These are phyloP conservation scores for Chunga burmeisteri DNA, from an alignment of 2,113 vertebrate species.

Conservation along the genomic window DNA sequence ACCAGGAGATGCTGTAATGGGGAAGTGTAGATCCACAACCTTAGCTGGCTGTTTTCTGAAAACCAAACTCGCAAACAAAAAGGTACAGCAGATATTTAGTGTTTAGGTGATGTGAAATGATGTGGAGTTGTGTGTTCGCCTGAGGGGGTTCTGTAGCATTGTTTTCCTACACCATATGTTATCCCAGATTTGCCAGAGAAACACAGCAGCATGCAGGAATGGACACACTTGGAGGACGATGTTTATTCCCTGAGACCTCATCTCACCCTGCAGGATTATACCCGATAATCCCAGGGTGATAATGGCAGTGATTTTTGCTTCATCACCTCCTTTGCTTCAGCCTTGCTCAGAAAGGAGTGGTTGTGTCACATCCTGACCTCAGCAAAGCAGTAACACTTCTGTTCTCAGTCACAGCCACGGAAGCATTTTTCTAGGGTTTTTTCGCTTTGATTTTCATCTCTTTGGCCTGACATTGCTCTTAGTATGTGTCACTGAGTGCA, in stretches of 20 bases:
- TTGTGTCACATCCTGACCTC: neutral
- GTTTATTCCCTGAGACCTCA: neutral
- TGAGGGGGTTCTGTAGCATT: neutral
- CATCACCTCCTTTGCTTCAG: neutral
- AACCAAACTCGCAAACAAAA: neutral
- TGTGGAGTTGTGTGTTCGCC: neutral
- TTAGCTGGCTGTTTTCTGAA: neutral
- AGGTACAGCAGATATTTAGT: neutral
- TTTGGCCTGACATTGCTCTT: neutral
- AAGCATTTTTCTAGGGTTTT: neutral
- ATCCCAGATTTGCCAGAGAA: neutral
- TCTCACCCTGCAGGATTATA: neutral
- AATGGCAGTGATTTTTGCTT: slow-evolving; percentile 20
- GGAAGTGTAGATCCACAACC: neutral
- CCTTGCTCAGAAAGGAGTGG: neutral
- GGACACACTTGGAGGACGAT: neutral
- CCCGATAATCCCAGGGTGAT: neutral
- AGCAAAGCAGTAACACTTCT: neutral
- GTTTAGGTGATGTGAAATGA: neutral
- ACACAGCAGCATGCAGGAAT: neutral
- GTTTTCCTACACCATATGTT: neutral
- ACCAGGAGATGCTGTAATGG: neutral
- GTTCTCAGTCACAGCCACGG: neutral
- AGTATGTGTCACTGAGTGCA: neutral
- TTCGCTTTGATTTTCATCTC: neutral